Conservation (phyloP, 2,113 vertebrate genomes). For the Phalacrocorax aristotelis region DNA sequence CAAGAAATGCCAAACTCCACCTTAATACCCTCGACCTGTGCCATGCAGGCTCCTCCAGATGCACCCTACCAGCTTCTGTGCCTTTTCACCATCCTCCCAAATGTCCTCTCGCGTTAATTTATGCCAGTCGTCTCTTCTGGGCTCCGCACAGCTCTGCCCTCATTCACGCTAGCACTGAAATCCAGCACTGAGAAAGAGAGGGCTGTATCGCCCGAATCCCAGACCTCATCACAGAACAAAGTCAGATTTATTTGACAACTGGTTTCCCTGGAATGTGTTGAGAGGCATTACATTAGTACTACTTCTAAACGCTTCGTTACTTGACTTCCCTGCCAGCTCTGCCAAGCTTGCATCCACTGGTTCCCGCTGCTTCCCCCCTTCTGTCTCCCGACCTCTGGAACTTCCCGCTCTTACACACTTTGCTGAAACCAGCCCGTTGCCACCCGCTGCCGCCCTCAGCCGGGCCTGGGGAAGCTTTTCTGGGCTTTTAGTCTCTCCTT, state of each 20-base stretch:
- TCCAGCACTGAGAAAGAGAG: neutral
- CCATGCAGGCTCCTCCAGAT: neutral
- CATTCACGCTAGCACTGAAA: rapidly evolving
- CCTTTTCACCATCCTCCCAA: neutral
- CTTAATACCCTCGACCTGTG: neutral
- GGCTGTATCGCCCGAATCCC: neutral
- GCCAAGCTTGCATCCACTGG: neutral
- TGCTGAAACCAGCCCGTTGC: too few species aligned
- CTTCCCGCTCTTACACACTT: neutral
- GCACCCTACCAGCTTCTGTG: neutral
- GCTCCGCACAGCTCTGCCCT: neutral
- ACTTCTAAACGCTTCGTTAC: neutral
- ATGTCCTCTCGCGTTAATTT: rapidly evolving
- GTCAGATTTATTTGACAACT: neutral
- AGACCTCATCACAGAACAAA: neutral
- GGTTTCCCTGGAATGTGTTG: neutral
- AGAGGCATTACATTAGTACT: neutral
- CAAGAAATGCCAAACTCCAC: neutral
- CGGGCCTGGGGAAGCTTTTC: neutral
- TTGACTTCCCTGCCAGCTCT: neutral
- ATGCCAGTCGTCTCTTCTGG: rapidly evolving
- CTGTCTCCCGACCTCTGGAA: neutral
- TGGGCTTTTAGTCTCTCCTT: neutral
- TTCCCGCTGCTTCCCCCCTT: neutral
- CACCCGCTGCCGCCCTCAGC: neutral